Evolutionary conservation across 1,140 invertebrate genomes (phyloP).

Genomic region (Harpegnathos saltator): DNA sequence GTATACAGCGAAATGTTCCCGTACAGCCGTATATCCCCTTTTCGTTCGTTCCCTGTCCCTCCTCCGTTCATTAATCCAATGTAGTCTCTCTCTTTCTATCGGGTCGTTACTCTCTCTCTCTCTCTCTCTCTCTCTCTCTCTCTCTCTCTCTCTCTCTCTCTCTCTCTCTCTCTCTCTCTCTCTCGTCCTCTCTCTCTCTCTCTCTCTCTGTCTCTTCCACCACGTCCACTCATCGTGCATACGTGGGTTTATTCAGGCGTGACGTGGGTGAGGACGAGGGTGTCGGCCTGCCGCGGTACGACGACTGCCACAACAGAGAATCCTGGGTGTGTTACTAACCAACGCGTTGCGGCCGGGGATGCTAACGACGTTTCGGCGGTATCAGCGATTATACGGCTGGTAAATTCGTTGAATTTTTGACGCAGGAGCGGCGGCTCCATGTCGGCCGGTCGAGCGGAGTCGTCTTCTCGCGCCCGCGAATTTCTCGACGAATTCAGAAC

Average conservation of each 20-base stretch:
- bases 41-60: slow-evolving; percentile 24
- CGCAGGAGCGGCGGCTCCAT: not conserved
- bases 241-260: slow-evolving; percentile 68
- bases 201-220: slow-evolving; percentile 16
- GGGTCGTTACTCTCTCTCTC: slow-evolving; percentile 36
- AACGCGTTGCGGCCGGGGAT: slow-evolving; percentile 37
- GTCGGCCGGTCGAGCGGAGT: too few species aligned
- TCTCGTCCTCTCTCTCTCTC: not conserved
- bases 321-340: slow-evolving; percentile 68
- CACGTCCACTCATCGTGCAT: slow-evolving; percentile 28
- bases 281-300: slow-evolving; percentile 64
- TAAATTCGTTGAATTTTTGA: not conserved
- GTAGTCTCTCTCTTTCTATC: slow-evolving; percentile 29
- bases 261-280: slow-evolving; percentile 65
- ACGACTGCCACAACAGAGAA: slow-evolving; percentile 59
- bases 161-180: slow-evolving; percentile 11
- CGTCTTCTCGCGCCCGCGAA: too few species aligned
- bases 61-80: slow-evolving; percentile 34
- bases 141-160: slow-evolving; percentile 19
- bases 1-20: not conserved
- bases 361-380: slow-evolving; percentile 22
- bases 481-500: too few species aligned
- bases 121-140: not conserved
- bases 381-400: not conserved
- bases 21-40: not conserved